These are phyloP conservation scores for Cisticola juncidis DNA, from an alignment of 2,113 vertebrate species.

Conservation along the genomic window DNA sequence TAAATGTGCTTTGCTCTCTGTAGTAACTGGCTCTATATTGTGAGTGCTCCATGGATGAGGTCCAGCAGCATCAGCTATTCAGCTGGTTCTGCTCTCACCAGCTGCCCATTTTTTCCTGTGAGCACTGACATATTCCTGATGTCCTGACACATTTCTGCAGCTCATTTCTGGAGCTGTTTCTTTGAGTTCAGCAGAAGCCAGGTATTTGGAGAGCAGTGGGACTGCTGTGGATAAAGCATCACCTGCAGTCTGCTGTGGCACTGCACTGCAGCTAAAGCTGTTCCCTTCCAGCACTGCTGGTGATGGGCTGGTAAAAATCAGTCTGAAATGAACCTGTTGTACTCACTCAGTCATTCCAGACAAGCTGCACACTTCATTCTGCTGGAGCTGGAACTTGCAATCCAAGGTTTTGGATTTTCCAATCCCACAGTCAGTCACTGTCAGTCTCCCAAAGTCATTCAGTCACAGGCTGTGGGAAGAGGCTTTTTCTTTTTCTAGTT, in stretches of 20 bases:
- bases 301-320: not conserved
- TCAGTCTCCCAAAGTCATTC: not conserved
- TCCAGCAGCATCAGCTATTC: slow-evolving; percentile 25
- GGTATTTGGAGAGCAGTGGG: not conserved
- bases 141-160: not conserved
- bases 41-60: not conserved
- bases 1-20: slow-evolving; percentile 10
- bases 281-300: not conserved
- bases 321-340: not conserved
- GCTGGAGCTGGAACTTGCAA: not conserved
- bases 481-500: not conserved
- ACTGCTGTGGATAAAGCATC: not conserved
- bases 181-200: not conserved
- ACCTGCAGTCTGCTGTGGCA: not conserved
- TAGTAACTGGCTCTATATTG: not conserved
- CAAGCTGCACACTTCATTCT: not conserved
- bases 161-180: not conserved
- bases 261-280: not conserved
- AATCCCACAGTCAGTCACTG: not conserved
- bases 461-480: not conserved
- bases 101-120: not conserved
- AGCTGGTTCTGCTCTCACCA: not conserved
- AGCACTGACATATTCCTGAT: not conserved
- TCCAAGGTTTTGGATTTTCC: not conserved
- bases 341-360: not conserved